Conservation (phyloP, 1,140 invertebrate species). For the Eufriesea mexicana region DNA sequence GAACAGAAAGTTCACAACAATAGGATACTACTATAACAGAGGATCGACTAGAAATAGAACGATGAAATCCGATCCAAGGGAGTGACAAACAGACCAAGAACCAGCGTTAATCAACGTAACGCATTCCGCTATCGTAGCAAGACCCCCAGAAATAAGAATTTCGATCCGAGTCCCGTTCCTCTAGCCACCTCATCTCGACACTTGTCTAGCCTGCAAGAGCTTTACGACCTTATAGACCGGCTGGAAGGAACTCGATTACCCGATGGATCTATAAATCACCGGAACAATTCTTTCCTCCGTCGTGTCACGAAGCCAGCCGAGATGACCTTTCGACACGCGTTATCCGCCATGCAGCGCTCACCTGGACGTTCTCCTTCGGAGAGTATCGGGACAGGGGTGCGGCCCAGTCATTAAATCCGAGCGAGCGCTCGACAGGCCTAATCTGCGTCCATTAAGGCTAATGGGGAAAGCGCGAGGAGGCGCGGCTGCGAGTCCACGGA, state of each 20-base stretch:
- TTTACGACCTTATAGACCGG: background rate
- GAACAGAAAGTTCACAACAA: no score
- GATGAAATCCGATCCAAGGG: no score
- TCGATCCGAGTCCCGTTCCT: no score
- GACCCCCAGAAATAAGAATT: no score
- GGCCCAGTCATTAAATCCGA: conserved; percentile 67
- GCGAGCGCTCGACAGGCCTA: conserved; percentile 51
- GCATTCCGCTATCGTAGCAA: no score
- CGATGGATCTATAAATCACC: conserved; percentile 11
- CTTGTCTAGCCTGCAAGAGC: background rate
- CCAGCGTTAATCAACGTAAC: no score
- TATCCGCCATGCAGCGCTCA: conserved; percentile 19
- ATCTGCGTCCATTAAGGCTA: conserved; percentile 70
- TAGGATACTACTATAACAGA: no score
- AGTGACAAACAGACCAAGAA: no score
- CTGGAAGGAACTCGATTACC: background rate
- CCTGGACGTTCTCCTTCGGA: background rate
- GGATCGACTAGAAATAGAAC: no score
- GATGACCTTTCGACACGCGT: conserved; percentile 36
- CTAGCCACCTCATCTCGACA: no score
- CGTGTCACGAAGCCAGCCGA: background rate
- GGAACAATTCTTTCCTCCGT: background rate
- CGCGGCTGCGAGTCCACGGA: conserved; percentile 47
- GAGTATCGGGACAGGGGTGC: conserved; percentile 41
- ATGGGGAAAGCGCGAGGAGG: conserved; percentile 57